These are phyloP conservation scores for Spinibarbus caldwelli DNA, from an alignment of 2,797 vertebrate genomes.

Conservation along the genomic window DNA sequence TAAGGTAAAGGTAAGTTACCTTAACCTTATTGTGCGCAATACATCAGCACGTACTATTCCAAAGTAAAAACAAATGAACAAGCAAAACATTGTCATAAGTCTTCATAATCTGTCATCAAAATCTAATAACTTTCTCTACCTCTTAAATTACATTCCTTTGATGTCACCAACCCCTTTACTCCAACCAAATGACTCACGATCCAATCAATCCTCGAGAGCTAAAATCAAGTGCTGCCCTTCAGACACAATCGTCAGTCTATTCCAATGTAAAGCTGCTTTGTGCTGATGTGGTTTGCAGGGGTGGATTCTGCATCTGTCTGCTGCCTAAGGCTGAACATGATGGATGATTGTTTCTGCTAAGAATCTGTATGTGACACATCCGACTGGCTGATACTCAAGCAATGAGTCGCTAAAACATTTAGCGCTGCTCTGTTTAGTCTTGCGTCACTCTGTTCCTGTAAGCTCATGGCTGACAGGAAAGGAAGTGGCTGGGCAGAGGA, in stretches of 20 bases:
- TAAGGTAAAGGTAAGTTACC: background rate
- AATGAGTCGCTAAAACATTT: background rate
- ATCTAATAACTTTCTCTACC: background rate
- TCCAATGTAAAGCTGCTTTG: slow-evolving; percentile 6
- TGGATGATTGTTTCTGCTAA: background rate
- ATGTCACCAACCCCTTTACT: background rate
- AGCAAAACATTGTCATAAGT: background rate
- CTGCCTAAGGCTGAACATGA: slow-evolving; percentile 4
- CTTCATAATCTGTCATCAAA: background rate
- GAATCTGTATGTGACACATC: slow-evolving; percentile 20
- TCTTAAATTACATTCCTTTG: background rate
- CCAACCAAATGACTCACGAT: background rate
- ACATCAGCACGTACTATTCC: background rate
- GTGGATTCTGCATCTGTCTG: background rate
- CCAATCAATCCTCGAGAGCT: background rate
- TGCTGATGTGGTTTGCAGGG: background rate
- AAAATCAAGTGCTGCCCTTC: background rate
- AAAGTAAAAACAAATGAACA: background rate
- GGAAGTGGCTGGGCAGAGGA: slow-evolving; percentile 47
- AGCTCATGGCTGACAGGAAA: slow-evolving; percentile 45
- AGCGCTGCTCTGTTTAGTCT: background rate
- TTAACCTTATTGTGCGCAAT: background rate
- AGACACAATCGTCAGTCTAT: background rate
- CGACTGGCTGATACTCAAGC: background rate
- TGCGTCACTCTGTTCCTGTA: slow-evolving; percentile 40